Evolutionary conservation across 1,140 invertebrate genomes (phyloP), one percentile per base, ranked within the genome.

Genomic region (Drosophila orosa): DNA sequence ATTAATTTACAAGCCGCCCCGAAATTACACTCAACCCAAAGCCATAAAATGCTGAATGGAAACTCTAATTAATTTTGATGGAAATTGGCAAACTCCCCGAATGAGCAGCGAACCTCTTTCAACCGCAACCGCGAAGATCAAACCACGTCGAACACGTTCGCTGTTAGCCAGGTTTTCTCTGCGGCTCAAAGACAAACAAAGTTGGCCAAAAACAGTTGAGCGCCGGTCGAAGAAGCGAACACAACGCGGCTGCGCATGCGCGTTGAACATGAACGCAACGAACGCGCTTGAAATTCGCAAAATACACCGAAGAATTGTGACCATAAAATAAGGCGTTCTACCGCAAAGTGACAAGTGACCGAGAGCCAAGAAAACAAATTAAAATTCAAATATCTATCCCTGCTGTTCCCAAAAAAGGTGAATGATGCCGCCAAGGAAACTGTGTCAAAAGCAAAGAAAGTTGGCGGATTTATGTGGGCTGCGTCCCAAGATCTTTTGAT

Each of bases 381-480:
- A 22, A 44, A 63, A 63, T 63, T 45, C 24, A 59, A 72, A 52
- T 47, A 60, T 47, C 37, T 5, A 42, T 22, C 25, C 42, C 27
- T n/a, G 15, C 33, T 48, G 50, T 44, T 45, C 42, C 56, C 45
- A 71, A 69, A 55, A 76, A 86, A 86, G 82, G 82, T 86, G 83
- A 86, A 82, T 78, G 83, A 82, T 72, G 61, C 60, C 65, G 42
- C 33, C 50, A 6, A 62, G 65, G 39, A 75, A 85, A 87, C 54
- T 85, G 74, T 86, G 81, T 82, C 81, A 86, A 74, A 81, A 56
- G 42, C 48, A 86, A 86, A 87, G 81, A 85, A 85, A 85, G 82
- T 73, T 50, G 33, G 19, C 50, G 31, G 27, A 15, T 54, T 62
- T 47, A 40, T 76, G 73, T 75, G 73, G 73, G 73, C 40, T 29